Evolutionary conservation across 2,888 invertebrate genomes (phyloP), one percentile per base, ranked within the genome.

Genomic region (Oscheius myriophilus): DNA sequence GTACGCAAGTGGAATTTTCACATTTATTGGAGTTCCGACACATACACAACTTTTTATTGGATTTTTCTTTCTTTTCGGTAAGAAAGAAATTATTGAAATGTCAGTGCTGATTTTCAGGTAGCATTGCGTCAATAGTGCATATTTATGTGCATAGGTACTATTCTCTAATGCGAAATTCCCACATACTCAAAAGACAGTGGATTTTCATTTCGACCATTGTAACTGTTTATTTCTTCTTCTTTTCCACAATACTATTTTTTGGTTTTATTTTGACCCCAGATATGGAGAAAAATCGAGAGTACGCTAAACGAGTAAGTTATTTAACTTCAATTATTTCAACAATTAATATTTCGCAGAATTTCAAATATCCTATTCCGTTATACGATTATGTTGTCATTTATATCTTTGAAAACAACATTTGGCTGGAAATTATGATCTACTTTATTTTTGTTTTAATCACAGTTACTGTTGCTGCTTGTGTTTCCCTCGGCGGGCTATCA

Each of bases 271-370:
- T 61, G 1, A 46, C 26, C 9, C 61, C 61, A 9, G 49, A 61
- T 33, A 12, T 23, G 16, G 26, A 45, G 12, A 61, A 33, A 26
- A 61, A 61, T 21, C 46, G 49, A 33, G 49, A 61, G 33, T 18
- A 33, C 18, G 61, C 61, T 12, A 25, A 16, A 61, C 16, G 9
- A 9, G 61, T 61, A n/a, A 39, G 46, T 61, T 9, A 6, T 3
- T 6, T 9, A 33, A 33, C 9, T 33, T 33, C 3, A 33, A 49
- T 11, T 18, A 21, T 45, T 45, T n/a, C n/a, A n/a, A n/a, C n/a
- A n/a, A n/a, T n/a, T n/a, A n/a, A n/a, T n/a, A n/a, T 45, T 59
- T 23, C n/a, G 46, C 3, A 61, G 61, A 61, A 16, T 26, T 61
- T 61, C 18, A 18, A 61, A 49, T 49, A 25, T 25, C n/a, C 49